Base-by-base conservation (phyloP, 2,797 vertebrate species). In the Manis crassicaudata region DNA sequence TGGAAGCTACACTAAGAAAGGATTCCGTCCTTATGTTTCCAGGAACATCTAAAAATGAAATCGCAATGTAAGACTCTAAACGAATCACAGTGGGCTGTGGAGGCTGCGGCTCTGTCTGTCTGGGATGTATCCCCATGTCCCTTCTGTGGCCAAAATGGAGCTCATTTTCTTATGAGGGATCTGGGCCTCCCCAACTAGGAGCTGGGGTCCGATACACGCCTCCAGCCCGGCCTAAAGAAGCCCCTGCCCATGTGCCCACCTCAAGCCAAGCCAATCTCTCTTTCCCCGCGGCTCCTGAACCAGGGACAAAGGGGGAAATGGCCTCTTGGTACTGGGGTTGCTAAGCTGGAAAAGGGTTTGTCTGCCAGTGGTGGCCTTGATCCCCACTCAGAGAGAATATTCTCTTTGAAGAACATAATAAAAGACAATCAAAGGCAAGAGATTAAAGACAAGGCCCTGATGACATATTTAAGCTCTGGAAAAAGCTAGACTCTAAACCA, bases 101-200 rank as follows among this genome's bases (percentile, higher is more conserved):
- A 84, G 46, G 37, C 65, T 43, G 13, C 0, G 16, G 27, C 46
- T 32, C 1, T 29, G 20, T 60, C 43, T 70, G 14, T 25, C n/a
- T 1, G 2, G 23, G 27, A 58, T 7, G 2, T 14, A 58, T 37
- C n/a, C 52, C 18, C 16, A 4, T 0, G 25, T 32, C 13, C 35
- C 14, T 11, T n/a, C n/a, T n/a, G 27, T 11, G 43, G 46, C 17
- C 11, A 35, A 23, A 21, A 56, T 3, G 46, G 54, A 54, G 32
- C 62, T 12, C 12, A 1, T 4, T 87, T 56, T 89, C 50, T 83
- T 81, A 17, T 17, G 14, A 50, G 50, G 88, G 20, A 88, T 20
- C 2, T 0, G 21, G 67, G 35, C 29, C 37, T 89, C 67, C 35
- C 7, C 7, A 23, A 9, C 67, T 81, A 27, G 13, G 0, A 0